Evolutionary conservation across 2,888 invertebrate genomes (phyloP).

Genomic region (Danaus chrysippus): DNA sequence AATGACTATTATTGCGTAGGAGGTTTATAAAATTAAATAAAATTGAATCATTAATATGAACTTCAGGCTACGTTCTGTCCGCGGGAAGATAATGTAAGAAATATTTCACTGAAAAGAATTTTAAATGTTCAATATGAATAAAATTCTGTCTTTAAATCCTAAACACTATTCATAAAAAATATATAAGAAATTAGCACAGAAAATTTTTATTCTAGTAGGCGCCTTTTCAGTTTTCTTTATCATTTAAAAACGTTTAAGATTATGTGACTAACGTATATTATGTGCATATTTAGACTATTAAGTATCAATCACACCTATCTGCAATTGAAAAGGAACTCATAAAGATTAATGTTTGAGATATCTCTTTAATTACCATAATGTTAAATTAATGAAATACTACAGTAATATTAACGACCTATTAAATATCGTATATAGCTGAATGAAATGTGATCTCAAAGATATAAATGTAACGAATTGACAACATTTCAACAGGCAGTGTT

Average conservation of each 20-base stretch:
- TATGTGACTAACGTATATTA: background rate
- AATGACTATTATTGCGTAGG: too few species aligned
- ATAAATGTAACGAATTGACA: background rate
- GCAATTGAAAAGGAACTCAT: slow-evolving; percentile 27
- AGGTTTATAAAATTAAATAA: too few species aligned
- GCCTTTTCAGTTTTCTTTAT: too few species aligned
- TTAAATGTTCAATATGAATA: too few species aligned
- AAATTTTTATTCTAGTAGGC: too few species aligned
- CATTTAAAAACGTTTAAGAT: background rate
- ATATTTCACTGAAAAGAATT: too few species aligned
- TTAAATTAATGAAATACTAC: slow-evolving; percentile 49
- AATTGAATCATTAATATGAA: too few species aligned
- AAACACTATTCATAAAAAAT: too few species aligned
- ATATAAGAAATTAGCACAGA: too few species aligned
- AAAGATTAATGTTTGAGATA: slow-evolving; percentile 55
- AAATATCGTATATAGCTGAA: slow-evolving; percentile 9
- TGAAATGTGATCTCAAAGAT: slow-evolving; percentile 18
- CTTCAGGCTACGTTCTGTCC: too few species aligned
- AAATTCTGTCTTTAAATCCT: too few species aligned
- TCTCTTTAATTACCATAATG: slow-evolving; percentile 51
- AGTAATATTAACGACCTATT: slow-evolving; percentile 16
- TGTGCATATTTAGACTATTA: background rate
- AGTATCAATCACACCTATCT: background rate
- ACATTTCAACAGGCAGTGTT: slow-evolving; percentile 11
- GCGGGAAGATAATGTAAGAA: too few species aligned